Evolutionary conservation across 2,888 invertebrate genomes (phyloP), one percentile per base, ranked within the genome.

Genomic region (Dryobotodes eremita): DNA sequence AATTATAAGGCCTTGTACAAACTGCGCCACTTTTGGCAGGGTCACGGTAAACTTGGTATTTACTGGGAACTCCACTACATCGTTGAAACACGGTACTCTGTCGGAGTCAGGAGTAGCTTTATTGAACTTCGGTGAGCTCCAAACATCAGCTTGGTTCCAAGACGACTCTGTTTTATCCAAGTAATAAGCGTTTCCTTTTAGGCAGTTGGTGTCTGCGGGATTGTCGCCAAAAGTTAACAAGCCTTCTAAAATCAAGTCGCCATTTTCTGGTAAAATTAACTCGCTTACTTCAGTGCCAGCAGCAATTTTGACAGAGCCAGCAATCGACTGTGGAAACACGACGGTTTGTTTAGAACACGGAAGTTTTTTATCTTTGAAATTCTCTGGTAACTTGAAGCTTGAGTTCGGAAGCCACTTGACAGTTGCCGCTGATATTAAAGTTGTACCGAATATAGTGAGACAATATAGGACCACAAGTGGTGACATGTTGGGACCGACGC

Each of bases 81-180:
- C 97, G 66, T 96, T 93, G 36, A 89, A 92, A 81, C 97, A 97
- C 0, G 97, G 97, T 2, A 97, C 85, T 83, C 95, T 93, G 80
- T 97, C 97, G 0, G 95, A 91, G 85, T 97, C 96, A 0, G 97
- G 97, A 10, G 97, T 95, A 1, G 97, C 97, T 80, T 94, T 92
- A 79, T 95, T 97, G 71, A 95, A 95, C 66, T 89, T 93, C 2
- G 93, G 83, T 0, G 95, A 95, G 26, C 90, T 92, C 97, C 97
- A 97, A 23, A 94, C 95, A 66, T 94, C 94, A 0, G 96, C 94
- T 88, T 96, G 93, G 2, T 89, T 88, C 97, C 97, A 97, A 2
- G 93, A 89, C 5, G 93, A 92, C 6, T 88, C 85, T 0, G 93
- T 89, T 70, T 92, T 94, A 57, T 95, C 94, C 57, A 93, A 82